Evolutionary conservation across 2,888 invertebrate genomes (phyloP).

Genomic region (Salticus scenicus): DNA sequence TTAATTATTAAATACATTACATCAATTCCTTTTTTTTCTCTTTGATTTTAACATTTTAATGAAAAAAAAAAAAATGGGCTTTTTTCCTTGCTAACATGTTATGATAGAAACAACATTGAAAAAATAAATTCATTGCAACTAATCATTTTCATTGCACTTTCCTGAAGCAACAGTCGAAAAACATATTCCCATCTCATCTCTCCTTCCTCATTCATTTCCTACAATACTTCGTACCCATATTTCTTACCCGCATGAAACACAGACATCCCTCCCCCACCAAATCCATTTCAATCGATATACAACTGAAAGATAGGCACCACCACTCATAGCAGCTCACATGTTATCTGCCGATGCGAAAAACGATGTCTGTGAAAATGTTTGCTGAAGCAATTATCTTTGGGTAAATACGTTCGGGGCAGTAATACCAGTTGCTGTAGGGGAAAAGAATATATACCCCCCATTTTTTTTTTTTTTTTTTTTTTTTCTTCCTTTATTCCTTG

Average conservation of each 20-base stretch:
- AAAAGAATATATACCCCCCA: slow-evolving; percentile 25
- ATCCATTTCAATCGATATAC: slow-evolving; percentile 49
- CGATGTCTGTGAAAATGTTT: slow-evolving; percentile 68
- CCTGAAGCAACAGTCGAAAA: not conserved
- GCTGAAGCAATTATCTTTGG: slow-evolving; percentile 65
- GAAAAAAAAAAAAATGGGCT: too few species aligned
- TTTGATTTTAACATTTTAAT: too few species aligned
- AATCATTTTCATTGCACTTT: too few species aligned
- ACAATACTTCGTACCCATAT: slow-evolving; percentile 19
- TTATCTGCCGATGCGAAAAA: slow-evolving; percentile 68
- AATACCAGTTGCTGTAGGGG: slow-evolving; percentile 58
- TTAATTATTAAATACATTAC: too few species aligned
- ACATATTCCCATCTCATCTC: not conserved
- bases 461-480: slow-evolving; percentile 7
- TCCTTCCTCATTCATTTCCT: not conserved
- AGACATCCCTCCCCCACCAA: not conserved
- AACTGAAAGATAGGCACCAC: slow-evolving; percentile 34
- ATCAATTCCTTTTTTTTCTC: too few species aligned
- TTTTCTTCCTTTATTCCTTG: slow-evolving; percentile 27
- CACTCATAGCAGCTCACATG: slow-evolving; percentile 51
- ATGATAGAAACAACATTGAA: too few species aligned
- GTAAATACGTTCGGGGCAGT: slow-evolving; percentile 62
- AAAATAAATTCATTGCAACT: too few species aligned
- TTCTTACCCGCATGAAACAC: slow-evolving; percentile 41
- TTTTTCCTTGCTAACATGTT: too few species aligned